A percentile compares a stretch with the other conserved stretches of the same genome.
phyloP scores from a whole-genome alignment of 2,797 vertebrate genomes.

The Mionectes olivaceus region DNA sequence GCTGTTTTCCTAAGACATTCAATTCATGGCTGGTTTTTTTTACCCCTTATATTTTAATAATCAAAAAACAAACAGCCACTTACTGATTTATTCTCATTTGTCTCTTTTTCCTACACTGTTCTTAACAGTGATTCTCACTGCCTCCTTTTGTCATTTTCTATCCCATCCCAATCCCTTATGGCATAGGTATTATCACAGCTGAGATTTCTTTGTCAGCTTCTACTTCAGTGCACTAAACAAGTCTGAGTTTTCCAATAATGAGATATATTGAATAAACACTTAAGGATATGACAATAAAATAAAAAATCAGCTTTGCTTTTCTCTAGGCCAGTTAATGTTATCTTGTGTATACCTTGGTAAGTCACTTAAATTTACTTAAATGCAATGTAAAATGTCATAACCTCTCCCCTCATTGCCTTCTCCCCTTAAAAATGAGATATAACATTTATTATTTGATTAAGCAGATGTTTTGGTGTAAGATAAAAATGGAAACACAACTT shows the following conservation, averaged over 20 bases:
- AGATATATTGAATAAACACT: neutral
- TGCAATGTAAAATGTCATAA: neutral
- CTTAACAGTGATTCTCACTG: neutral
- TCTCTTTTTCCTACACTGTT: neutral
- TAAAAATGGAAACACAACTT: neutral
- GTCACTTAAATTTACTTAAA: neutral
- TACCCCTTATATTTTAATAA: neutral
- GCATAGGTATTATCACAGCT: neutral
- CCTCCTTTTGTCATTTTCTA: neutral
- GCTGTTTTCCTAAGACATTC: neutral
- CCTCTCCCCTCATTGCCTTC: neutral
- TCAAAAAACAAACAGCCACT: neutral
- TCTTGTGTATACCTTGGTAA: neutral
- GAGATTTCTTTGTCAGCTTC: neutral
- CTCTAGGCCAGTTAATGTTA: neutral
- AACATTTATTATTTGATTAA: neutral
- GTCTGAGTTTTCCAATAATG: neutral
- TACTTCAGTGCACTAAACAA: neutral
- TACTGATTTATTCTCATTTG: neutral
- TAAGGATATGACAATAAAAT: neutral
- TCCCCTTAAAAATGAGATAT: neutral
- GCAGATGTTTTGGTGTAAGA: neutral
- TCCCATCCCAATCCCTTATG: neutral
- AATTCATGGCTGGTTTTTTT: neutral
- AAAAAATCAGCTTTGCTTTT: neutral